Percentiles rank a stretch among this genome's conserved stretches.
Evolutionary conservation across 2,113 vertebrate species (phyloP).

Genomic region (Pteruthius melanotis): DNA sequence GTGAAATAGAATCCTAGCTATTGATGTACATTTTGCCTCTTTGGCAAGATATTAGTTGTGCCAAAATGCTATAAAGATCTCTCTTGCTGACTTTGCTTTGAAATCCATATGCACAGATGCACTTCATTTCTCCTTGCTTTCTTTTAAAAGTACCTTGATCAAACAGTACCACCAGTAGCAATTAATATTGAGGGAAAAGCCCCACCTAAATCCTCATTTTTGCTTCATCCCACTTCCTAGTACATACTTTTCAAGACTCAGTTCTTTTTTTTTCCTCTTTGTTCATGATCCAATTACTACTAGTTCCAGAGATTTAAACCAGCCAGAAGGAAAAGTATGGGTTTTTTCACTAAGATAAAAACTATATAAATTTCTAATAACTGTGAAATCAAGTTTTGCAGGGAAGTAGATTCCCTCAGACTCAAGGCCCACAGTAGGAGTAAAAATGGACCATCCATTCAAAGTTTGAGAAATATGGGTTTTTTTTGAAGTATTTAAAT

Average conservation of each 20-base stretch:
- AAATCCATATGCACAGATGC: background rate
- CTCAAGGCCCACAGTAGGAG: background rate
- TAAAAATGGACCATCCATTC: background rate
- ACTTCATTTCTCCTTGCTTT: background rate
- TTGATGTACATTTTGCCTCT: background rate
- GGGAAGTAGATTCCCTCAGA: background rate
- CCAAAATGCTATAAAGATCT: background rate
- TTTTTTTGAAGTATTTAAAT: background rate
- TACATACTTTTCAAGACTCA: background rate
- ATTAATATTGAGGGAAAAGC: fast-evolving
- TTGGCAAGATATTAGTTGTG: background rate
- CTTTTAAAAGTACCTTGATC: background rate
- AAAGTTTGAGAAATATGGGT: background rate
- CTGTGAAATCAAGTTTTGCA: background rate
- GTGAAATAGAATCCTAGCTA: background rate
- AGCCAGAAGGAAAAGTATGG: background rate
- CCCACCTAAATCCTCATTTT: background rate
- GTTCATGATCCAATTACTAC: background rate
- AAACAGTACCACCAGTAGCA: background rate
- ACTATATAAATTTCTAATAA: background rate
- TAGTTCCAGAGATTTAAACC: background rate
- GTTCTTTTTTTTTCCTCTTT: background rate
- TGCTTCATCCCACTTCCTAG: background rate
- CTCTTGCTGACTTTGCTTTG: background rate
- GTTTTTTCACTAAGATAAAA: background rate